These are phyloP conservation scores for Sminthurinus aureus DNA, from an alignment of 2,888 invertebrate species.

Conservation along the genomic window DNA sequence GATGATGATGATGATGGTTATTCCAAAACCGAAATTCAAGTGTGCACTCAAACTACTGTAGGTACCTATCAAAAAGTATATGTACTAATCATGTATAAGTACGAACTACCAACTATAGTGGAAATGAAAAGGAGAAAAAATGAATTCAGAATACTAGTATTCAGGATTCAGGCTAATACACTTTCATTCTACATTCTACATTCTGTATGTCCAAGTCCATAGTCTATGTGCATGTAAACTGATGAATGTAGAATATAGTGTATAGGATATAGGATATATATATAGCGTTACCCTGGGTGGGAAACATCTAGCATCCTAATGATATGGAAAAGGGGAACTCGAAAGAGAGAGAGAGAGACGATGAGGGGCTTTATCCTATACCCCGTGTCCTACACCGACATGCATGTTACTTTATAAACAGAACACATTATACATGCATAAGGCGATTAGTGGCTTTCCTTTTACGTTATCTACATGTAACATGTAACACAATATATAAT, in stretches of 20 bases:
- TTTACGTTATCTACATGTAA: neutral
- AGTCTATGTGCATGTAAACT: too few species aligned
- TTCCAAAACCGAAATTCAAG: constrained; percentile 1
- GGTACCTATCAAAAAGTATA: neutral
- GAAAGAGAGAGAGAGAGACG: neutral
- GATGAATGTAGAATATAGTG: too few species aligned
- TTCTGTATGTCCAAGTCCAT: too few species aligned
- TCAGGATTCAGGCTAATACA: neutral
- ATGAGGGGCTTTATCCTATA: neutral
- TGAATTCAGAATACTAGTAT: neutral
- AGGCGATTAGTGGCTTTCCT: neutral
- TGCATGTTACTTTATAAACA: too few species aligned
- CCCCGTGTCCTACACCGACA: too few species aligned
- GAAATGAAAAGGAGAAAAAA: constrained; percentile 5
- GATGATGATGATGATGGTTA: neutral
- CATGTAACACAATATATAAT: too few species aligned
- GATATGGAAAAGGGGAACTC: neutral
- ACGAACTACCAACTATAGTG: neutral
- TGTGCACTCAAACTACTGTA: neutral
- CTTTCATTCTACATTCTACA: neutral
- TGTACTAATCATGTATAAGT: neutral
- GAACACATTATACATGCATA: neutral
- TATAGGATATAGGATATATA: neutral
- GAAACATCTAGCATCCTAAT: neutral
- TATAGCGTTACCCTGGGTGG: neutral